Percentiles rank a stretch among this genome's conserved stretches.
Conservation (phyloP, 2,797 vertebrate genomes). For the Helicolenus hilgendorfi region DNA sequence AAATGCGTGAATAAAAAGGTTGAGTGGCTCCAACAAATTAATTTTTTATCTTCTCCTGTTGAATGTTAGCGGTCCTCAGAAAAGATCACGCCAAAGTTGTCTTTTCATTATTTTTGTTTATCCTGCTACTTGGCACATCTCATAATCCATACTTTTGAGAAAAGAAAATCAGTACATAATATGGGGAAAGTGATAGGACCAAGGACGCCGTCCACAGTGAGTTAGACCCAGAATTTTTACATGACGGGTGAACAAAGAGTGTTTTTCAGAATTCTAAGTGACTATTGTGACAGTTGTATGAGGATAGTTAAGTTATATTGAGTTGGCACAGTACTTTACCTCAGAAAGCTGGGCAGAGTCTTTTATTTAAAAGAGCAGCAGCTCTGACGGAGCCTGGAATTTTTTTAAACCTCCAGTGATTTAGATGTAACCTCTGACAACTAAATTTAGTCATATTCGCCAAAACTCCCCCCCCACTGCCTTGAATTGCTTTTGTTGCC, state of each 20-base stretch:
- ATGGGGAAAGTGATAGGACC: background rate
- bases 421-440: slow-evolving; percentile 38
- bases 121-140: slow-evolving; percentile 34
- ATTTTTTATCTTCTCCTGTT: slow-evolving; percentile 70
- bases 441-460: slow-evolving; percentile 42
- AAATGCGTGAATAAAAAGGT: slow-evolving; percentile 75
- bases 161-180: background rate
- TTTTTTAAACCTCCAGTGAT: slow-evolving; percentile 50
- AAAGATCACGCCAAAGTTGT: slow-evolving; percentile 69
- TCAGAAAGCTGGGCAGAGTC: slow-evolving; percentile 11
- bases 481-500: slow-evolving; percentile 57
- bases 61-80: slow-evolving; percentile 72
- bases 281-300: slow-evolving; percentile 20
- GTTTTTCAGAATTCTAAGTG: background rate
- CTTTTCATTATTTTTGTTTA: slow-evolving; percentile 67
- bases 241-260: slow-evolving; percentile 7
- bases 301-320: slow-evolving; percentile 11
- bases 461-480: slow-evolving; percentile 11
- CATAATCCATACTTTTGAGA: slow-evolving; percentile 18
- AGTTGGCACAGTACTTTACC: slow-evolving; percentile 36
- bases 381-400: slow-evolving; percentile 11
- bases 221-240: slow-evolving; percentile 21
- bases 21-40: slow-evolving; percentile 78
- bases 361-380: slow-evolving; percentile 38
- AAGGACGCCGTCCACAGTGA: slow-evolving; percentile 22